A percentile compares a stretch with the other conserved stretches of the same genome.
Conservation (phyloP, 2,797 vertebrate genomes). For the Danio tinwini region DNA sequence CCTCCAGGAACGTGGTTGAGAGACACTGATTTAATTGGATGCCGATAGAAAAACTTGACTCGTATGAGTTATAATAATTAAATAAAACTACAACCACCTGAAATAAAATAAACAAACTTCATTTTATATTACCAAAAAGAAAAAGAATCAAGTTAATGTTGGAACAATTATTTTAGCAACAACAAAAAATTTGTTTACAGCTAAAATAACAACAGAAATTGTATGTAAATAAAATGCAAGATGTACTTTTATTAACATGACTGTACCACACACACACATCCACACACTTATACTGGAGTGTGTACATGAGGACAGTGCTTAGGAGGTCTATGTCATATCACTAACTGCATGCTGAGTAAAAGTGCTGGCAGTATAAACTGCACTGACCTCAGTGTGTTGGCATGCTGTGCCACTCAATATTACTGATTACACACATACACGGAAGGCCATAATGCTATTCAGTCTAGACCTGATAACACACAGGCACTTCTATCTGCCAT, state of each 20-base stretch:
- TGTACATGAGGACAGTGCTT: conserved; percentile 59
- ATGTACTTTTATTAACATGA: background rate
- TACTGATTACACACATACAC: conserved; percentile 58
- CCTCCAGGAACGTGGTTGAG: no score
- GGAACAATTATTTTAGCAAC: no score
- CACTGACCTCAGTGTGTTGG: conserved; percentile 70
- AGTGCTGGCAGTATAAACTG: conserved; percentile 65
- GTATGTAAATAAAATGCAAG: no score
- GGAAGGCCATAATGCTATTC: conserved; percentile 16
- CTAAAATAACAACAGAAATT: no score
- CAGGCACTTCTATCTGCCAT: background rate
- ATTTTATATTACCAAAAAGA: no score
- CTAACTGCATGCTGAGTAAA: conserved; percentile 62
- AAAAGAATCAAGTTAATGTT: no score
- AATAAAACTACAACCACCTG: no score
- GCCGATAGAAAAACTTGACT: no score
- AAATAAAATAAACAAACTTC: no score
- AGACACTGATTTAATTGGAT: no score
- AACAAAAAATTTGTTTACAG: no score
- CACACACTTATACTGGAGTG: conserved; percentile 41
- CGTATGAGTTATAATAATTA: no score
- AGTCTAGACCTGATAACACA: conserved; percentile 36
- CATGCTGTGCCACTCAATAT: conserved; percentile 68
- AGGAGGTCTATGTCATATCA: conserved; percentile 65
- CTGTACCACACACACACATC: conserved; percentile 32